Percentiles rank a stretch among this genome's conserved stretches.
These are phyloP conservation scores for Hololepta plana DNA, from an alignment of 2,888 invertebrate species.

Conservation along the genomic window DNA sequence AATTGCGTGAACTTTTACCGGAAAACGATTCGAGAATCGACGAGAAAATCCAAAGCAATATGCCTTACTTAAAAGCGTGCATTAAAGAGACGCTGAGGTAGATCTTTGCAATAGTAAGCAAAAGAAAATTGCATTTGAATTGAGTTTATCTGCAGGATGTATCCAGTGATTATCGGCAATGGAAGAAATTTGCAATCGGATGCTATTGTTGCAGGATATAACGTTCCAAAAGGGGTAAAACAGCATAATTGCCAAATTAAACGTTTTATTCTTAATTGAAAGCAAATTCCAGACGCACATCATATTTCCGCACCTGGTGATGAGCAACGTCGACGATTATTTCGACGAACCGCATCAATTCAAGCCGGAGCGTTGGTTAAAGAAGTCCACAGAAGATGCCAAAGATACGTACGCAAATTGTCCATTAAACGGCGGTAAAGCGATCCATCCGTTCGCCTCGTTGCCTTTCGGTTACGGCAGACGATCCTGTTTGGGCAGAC, in stretches of 20 bases:
- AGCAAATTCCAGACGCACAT: slow-evolving; percentile 47
- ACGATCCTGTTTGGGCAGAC: slow-evolving; percentile 57
- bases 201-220: slow-evolving; percentile 55
- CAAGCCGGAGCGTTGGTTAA: slow-evolving; percentile 63
- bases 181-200: slow-evolving; percentile 59
- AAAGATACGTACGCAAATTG: slow-evolving; percentile 13
- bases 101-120: slow-evolving; percentile 9
- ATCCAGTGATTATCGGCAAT: slow-evolving; percentile 67
- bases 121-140: not conserved
- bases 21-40: slow-evolving; percentile 33
- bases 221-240: slow-evolving; percentile 61
- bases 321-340: slow-evolving; percentile 54
- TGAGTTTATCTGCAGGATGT: slow-evolving; percentile 36
- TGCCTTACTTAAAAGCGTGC: slow-evolving; percentile 56
- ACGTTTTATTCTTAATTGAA: no score
- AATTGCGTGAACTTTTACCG: slow-evolving; percentile 40
- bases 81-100: slow-evolving; percentile 61
- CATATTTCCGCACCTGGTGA: slow-evolving; percentile 60
- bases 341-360: slow-evolving; percentile 52
- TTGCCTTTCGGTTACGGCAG: slow-evolving; percentile 62
- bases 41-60: slow-evolving; percentile 39
- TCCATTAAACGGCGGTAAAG: slow-evolving; percentile 28
- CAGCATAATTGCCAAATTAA: no score
- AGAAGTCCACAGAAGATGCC: slow-evolving; percentile 22
- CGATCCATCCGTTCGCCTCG: slow-evolving; percentile 58